Conservation (phyloP, 2,797 vertebrate genomes). For the Australoheros facetus region DNA sequence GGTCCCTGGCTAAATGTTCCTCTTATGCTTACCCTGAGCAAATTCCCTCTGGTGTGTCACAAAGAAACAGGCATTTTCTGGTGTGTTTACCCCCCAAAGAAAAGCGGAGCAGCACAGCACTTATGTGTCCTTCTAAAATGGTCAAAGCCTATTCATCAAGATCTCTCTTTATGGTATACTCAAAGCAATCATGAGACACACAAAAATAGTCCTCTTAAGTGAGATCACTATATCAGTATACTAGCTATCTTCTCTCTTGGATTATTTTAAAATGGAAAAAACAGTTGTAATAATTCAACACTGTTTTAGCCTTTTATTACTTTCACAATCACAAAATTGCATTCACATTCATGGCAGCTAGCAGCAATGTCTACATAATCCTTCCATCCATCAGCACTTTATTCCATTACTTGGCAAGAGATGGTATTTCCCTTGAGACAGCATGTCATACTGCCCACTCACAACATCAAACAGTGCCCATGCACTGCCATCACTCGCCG, state of each 20-base stretch:
- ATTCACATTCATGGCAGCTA: slow-evolving; percentile 7
- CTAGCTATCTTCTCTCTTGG: not conserved
- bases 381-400: slow-evolving; percentile 53
- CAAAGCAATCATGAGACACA: slow-evolving; percentile 53
- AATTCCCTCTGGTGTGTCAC: slow-evolving; percentile 49
- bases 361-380: slow-evolving; percentile 11
- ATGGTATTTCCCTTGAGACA: slow-evolving; percentile 66
- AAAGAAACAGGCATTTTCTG: slow-evolving; percentile 54
- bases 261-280: not conserved
- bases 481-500: slow-evolving; percentile 45
- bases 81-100: slow-evolving; percentile 62
- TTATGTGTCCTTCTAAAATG: slow-evolving; percentile 66
- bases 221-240: slow-evolving; percentile 12
- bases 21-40: slow-evolving; percentile 41
- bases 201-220: slow-evolving; percentile 7
- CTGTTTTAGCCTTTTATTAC: not conserved
- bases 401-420: slow-evolving; percentile 57
- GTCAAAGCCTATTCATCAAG: slow-evolving; percentile 57
- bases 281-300: not conserved
- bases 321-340: not conserved
- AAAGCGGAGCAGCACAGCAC: slow-evolving; percentile 61
- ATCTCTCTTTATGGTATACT: slow-evolving; percentile 57
- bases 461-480: slow-evolving; percentile 66
- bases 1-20: slow-evolving; percentile 31
- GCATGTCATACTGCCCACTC: slow-evolving; percentile 71